Base-by-base conservation (phyloP, 1,140 invertebrate genomes). In the Theocolax elegans region DNA sequence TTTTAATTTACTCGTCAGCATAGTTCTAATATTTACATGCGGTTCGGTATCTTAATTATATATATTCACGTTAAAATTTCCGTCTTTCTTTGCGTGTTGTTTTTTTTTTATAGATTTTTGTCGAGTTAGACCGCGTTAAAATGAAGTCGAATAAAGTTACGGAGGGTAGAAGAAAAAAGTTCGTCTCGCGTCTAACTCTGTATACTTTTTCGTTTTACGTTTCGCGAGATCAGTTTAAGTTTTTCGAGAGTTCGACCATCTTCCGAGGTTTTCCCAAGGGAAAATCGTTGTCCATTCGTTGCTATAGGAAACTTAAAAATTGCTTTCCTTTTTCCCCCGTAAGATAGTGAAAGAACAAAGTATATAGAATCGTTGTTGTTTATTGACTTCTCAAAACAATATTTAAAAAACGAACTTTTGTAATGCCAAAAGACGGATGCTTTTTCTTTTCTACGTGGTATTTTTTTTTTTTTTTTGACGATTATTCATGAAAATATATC, bases 191-290 rank as follows among this genome's bases (percentile, higher is more conserved):
- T 58, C 31, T 8, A 46, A 46, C 58, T 44, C 40, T 19, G 38
- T 15, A 2, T 3, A 62, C 58, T 62, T 62, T 62, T 27, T 59
- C 40, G 58, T 44, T 64, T 38, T 15, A 53, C 19, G 25, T n/a
- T 53, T 10, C 29, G 42, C 29, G 46, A 40, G 62, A 64, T 64
- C 46, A 64, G 48, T 64, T 63, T 53, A 40, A 64, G 62, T 64
- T 64, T 53, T 40, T 35, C 48, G 29, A 64, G 31, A 64, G 62
- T 64, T 53, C 1, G 35, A 19, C 19, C 13, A 10, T 31, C 6
- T 21, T 1, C 62, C 62, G 31, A 25, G 10, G 29, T 19, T 7
- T 35, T 21, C 27, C 31, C 35, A 7, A 19, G 62, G 31, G 25
- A 23, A 48, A 48, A 63, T 21, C 21, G 21, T 15, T 27, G 15